Percentiles rank a stretch among this genome's conserved stretches.
phyloP scores from a whole-genome alignment of 2,888 invertebrate genomes.

The Lasioglossum pauxillum region DNA sequence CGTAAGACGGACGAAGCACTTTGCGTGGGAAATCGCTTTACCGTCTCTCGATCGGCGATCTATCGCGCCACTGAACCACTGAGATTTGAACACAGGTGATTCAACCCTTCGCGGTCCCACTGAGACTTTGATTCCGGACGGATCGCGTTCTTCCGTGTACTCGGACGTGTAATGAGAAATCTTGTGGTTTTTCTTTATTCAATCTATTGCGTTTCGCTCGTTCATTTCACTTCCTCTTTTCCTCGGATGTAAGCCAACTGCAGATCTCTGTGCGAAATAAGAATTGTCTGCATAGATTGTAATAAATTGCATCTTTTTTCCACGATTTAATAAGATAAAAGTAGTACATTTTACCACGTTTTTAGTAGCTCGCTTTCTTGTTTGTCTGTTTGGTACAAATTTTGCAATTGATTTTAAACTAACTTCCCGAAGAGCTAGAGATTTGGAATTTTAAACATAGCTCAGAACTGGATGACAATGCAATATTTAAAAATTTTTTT shows the following conservation, averaged over 20 bases:
- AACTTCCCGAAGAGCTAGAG: too few species aligned
- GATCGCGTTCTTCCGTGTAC: background rate
- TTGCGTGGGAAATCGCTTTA: conserved; percentile 45
- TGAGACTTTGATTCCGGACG: background rate
- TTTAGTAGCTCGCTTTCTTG: too few species aligned
- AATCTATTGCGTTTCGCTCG: background rate
- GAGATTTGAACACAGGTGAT: conserved; percentile 21
- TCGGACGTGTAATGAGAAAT: background rate
- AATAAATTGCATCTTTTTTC: too few species aligned
- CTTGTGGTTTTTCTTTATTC: background rate
- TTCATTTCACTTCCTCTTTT: background rate
- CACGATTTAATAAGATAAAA: too few species aligned
- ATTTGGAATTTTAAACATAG: too few species aligned
- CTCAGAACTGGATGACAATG: too few species aligned
- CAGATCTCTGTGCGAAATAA: background rate
- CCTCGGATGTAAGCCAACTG: background rate
- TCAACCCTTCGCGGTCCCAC: conserved; percentile 6
- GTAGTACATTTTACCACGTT: too few species aligned
- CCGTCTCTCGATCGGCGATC: conserved; percentile 19
- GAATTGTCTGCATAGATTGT: background rate
- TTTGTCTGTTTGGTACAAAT: too few species aligned
- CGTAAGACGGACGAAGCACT: conserved; percentile 36
- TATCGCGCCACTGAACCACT: conserved; percentile 16
- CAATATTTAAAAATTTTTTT: too few species aligned
- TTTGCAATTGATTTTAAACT: too few species aligned